Percentiles rank a stretch among this genome's conserved stretches.
Evolutionary conservation across 2,888 invertebrate species (phyloP).

Genomic region (Oxyteleia sp.): DNA sequence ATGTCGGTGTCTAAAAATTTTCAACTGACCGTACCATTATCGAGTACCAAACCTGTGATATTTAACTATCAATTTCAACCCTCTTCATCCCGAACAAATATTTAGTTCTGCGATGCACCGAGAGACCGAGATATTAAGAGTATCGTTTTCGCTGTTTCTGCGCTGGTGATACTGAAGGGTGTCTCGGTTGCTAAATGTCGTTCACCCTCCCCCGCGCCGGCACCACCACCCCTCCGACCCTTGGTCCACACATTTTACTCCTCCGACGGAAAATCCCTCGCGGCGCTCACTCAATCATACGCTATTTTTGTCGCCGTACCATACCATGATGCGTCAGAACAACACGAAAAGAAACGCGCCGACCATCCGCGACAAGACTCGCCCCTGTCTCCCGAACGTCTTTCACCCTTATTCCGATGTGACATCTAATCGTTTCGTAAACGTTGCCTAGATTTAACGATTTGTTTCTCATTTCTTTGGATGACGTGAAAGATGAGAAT

Average conservation of each 20-base stretch:
- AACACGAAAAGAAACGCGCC: conserved; percentile 76
- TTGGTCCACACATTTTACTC: conserved; percentile 66
- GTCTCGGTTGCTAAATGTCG: conserved; percentile 78
- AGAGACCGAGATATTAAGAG: conserved; percentile 44
- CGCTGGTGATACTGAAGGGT: conserved; percentile 68
- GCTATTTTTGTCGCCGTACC: conserved; percentile 84
- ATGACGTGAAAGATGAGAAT: not conserved
- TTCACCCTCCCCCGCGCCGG: conserved; percentile 72
- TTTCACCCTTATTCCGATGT: conserved; percentile 42
- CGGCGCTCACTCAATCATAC: conserved; percentile 86
- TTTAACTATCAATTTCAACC: conserved; percentile 47
- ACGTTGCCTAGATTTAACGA: conserved; percentile 75
- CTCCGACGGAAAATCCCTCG: conserved; percentile 82
- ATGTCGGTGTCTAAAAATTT: conserved; percentile 8
- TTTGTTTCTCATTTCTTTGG: not conserved
- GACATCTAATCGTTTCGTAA: conserved; percentile 81
- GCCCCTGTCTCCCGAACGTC: conserved; percentile 35
- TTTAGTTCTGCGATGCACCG: conserved; percentile 52
- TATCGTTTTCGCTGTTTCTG: conserved; percentile 63
- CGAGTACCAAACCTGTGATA: not conserved
- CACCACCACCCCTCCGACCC: conserved; percentile 42
- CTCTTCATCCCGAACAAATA: conserved; percentile 48
- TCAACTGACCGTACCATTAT: not conserved
- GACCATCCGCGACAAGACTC: conserved; percentile 72
- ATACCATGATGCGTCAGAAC: conserved; percentile 65